These are phyloP conservation scores for Brachylomia viminalis DNA, from an alignment of 2,888 invertebrate genomes.

Conservation along the genomic window DNA sequence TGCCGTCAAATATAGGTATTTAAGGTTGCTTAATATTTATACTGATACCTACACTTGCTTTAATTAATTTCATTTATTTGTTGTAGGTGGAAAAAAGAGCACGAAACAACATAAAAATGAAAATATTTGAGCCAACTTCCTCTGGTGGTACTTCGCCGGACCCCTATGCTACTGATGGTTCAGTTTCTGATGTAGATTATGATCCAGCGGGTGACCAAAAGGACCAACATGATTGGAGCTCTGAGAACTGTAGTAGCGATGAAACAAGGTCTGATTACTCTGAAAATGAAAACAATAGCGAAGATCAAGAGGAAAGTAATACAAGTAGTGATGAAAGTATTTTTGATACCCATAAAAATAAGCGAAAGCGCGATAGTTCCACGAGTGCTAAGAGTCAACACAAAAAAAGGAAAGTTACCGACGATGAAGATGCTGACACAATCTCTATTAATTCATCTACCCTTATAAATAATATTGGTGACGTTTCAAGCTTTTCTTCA, in stretches of 20 bases:
- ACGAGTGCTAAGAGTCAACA: slow-evolving; percentile 27
- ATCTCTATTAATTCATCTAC: slow-evolving; percentile 3
- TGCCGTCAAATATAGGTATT: no score
- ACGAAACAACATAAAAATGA: no score
- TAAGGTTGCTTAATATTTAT: no score
- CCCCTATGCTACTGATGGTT: slow-evolving; percentile 2
- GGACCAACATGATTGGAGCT: slow-evolving; percentile 13
- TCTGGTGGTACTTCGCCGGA: slow-evolving; percentile 1
- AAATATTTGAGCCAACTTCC: no score
- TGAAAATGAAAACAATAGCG: slow-evolving; percentile 13
- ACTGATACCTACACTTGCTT: no score
- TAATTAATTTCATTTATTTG: no score
- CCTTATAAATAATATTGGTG: no score
- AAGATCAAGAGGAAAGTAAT: slow-evolving; percentile 13
- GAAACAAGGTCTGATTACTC: slow-evolving; percentile 14
- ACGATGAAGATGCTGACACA: slow-evolving; percentile 11
- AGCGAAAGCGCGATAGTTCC: slow-evolving; percentile 12
- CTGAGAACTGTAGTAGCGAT: slow-evolving; percentile 10
- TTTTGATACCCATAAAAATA: slow-evolving; percentile 18
- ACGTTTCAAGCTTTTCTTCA: no score
- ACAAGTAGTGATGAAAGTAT: slow-evolving; percentile 14
- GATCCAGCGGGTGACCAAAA: slow-evolving; percentile 16
- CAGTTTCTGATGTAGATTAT: slow-evolving; percentile 19
- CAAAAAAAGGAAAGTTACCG: slow-evolving; percentile 12
- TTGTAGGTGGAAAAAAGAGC: no score